Percentiles rank a stretch among this genome's conserved stretches.
These are phyloP conservation scores for Ataeniobius toweri DNA, from an alignment of 2,797 vertebrate genomes.

Conservation along the genomic window DNA sequence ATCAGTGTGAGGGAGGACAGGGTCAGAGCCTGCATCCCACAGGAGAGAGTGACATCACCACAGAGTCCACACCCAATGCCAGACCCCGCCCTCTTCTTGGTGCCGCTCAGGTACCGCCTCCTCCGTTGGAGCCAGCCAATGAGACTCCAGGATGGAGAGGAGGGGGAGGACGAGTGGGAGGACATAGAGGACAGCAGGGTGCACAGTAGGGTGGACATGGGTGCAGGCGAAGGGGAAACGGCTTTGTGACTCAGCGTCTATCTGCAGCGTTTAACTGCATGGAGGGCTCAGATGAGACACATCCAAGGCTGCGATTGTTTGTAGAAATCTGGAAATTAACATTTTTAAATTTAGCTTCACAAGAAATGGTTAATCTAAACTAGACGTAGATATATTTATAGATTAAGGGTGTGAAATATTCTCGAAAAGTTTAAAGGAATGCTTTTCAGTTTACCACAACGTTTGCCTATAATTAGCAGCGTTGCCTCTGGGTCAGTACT, in stretches of 20 bases:
- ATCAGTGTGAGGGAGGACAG: conserved; percentile 70
- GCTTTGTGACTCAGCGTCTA: conserved; percentile 65
- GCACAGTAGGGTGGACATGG: conserved; percentile 77
- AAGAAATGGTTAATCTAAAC: conserved; percentile 29
- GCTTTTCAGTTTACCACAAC: conserved; percentile 57
- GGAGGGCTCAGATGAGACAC: conserved; percentile 12
- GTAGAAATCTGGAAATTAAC: conserved; percentile 51
- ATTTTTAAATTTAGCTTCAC: conserved; percentile 44
- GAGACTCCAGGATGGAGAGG: conserved; percentile 51
- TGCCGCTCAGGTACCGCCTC: conserved; percentile 80
- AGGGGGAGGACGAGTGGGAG: conserved; percentile 72
- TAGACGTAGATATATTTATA: conserved; percentile 17
- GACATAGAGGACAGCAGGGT: conserved; percentile 69
- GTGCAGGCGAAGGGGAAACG: conserved; percentile 74
- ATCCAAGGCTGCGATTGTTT: conserved; percentile 40
- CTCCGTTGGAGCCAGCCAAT: conserved; percentile 68
- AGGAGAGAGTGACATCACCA: conserved; percentile 77
- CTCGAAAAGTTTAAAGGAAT: conserved; percentile 14
- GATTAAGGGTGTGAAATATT: conserved; percentile 28
- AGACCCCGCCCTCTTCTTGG: conserved; percentile 91
- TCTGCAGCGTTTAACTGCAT: conserved; percentile 21
- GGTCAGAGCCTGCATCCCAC: conserved; percentile 77
- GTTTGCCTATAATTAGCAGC: conserved; percentile 53
- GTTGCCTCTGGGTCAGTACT: conserved; percentile 42
- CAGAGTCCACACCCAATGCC: conserved; percentile 87